A percentile compares a stretch with the other conserved stretches of the same genome.
These are phyloP conservation scores for Steatocranus sp. DNA, from an alignment of 2,797 vertebrate species.

Conservation along the genomic window DNA sequence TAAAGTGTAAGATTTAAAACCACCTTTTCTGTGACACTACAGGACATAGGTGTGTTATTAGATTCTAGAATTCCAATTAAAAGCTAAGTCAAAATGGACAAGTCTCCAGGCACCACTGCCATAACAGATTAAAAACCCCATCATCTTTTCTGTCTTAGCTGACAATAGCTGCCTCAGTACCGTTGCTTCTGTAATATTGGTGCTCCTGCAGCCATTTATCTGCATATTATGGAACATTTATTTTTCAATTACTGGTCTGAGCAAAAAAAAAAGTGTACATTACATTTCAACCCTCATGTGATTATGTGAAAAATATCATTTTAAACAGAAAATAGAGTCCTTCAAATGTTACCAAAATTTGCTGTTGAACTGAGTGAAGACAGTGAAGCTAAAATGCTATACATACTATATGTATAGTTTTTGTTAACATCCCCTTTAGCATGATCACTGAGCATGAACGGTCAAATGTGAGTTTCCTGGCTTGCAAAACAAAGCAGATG, in stretches of 20 bases:
- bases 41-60: neutral
- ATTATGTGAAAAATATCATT: neutral
- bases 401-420: neutral
- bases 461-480: neutral
- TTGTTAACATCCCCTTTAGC: neutral
- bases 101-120: neutral
- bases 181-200: rapidly evolving
- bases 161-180: neutral
- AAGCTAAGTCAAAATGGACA: neutral
- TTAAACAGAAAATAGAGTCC: neutral
- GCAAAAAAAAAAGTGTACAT: neutral
- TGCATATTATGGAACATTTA: neutral
- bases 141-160: neutral
- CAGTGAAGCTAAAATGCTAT: neutral
- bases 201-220: neutral
- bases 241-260: neutral
- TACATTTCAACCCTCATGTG: neutral
- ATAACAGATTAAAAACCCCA: neutral
- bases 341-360: neutral
- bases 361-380: neutral
- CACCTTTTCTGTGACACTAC: neutral
- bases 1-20: neutral
- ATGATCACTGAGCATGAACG: neutral
- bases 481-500: neutral
- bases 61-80: neutral